Evolutionary conservation across 2,113 vertebrate genomes (phyloP), one percentile per base, ranked within the genome.

Genomic region (Eulemur macaco): DNA sequence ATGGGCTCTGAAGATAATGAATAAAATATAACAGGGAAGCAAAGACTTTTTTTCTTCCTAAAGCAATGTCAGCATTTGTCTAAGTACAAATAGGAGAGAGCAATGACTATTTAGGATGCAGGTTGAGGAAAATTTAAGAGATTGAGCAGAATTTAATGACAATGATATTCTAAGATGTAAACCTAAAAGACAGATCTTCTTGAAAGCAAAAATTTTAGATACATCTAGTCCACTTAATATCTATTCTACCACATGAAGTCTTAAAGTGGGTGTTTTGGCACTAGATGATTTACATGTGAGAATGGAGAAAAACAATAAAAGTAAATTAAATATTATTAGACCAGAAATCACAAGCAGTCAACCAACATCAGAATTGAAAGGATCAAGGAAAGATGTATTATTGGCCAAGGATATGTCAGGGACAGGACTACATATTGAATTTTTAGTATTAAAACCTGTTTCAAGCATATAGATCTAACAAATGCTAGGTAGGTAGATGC

Each of bases 11-110:
- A 89, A 96, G 56, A 86, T 80, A 96, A 87, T 95, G 77, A 96
- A 96, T 96, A 85, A 97, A 86, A 89, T 91, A 94, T 96, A 93
- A 94, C 73, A 83, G 83, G 63, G 69, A 94, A 77, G 58, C 27
- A 95, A 88, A 84, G 27, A 94, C 23, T 76, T 10, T 78, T 80
- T 23, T 64, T 34, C 13, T 27, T 9, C 56, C n/a, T 34, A 31
- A 97, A 71, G 37, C 31, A 92, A 82, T 56, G 45, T 86, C 94
- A 91, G 4, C 54, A 91, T 95, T 94, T 91, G 34, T 82, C 23
- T 88, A 63, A 96, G 63, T n/a, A 82, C 42, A 88, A 88, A 60
- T 11, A 66, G 64, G 66, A 96, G 60, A 86, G 34, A 3, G 47
- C n/a, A 60, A 29, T 12, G 21, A 73, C 10, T 81, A 64, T 17